These are phyloP conservation scores for Leptonema lineaticorne DNA, from an alignment of 1,140 invertebrate species.

Conservation along the genomic window DNA sequence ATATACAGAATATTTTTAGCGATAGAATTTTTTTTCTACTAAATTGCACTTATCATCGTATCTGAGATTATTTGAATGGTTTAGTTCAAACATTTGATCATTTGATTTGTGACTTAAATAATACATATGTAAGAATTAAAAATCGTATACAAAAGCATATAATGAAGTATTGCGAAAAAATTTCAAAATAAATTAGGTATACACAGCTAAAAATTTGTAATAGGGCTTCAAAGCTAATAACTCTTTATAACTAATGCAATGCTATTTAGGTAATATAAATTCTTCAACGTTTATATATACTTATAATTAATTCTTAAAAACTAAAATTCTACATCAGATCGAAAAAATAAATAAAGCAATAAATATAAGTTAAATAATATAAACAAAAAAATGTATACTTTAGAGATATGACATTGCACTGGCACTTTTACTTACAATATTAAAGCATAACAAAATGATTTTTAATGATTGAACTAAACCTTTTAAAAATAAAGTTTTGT, in stretches of 20 bases:
- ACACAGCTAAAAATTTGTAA: no score
- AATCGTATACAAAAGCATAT: no score
- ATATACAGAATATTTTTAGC: slow-evolving; percentile 4
- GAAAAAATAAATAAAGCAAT: slow-evolving; percentile 11
- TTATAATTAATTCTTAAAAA: not conserved
- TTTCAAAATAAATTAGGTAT: no score
- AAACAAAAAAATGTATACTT: not conserved
- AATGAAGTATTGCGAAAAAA: no score
- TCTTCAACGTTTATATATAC: no score
- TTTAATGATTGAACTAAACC: slow-evolving; percentile 34
- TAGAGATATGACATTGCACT: slow-evolving; percentile 12
- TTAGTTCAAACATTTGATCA: slow-evolving; percentile 33
- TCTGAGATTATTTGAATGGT: slow-evolving; percentile 32
- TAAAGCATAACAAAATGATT: not conserved
- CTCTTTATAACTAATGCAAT: no score
- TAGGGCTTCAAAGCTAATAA: no score
- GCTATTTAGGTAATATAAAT: no score
- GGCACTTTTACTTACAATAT: not conserved
- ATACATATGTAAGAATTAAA: not conserved
- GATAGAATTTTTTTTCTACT: not conserved
- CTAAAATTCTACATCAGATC: slow-evolving; percentile 5
- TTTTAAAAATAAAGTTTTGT: slow-evolving; percentile 27
- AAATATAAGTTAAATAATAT: not conserved
- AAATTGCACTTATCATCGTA: slow-evolving; percentile 20
- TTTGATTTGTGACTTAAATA: slow-evolving; percentile 2